Evolutionary conservation across 2,888 invertebrate genomes (phyloP), one percentile per base, ranked within the genome.

Genomic region (Fabriciana adippe): DNA sequence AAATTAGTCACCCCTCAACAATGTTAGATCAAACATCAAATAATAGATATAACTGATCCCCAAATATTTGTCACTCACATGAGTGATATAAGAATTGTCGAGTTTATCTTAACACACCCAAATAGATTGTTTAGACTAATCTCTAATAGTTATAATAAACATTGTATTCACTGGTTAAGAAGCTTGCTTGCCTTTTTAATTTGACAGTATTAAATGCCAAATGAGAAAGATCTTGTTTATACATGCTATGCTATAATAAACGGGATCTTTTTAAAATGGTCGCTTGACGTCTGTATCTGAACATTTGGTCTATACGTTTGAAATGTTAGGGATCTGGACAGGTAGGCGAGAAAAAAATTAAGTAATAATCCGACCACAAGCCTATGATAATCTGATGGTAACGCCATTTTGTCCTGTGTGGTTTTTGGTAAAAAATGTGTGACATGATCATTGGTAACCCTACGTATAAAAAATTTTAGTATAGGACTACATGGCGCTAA

Each of bases 371-470:
- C 88, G 76, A 87, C 90, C 90, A 85, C 91, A 91, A 86, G 84
- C 73, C 86, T 86, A 83, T 87, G 89, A 87, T 92, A 92, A 92
- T 92, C 92, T 91, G 92, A 92, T 90, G 85, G 92, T 90, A 90
- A 92, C 92, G 91, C 92, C 86, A 90, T 91, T 92, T 91, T 92
- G 92, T 91, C 86, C 87, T 91, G 92, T 92, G 92, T 92, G 92
- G 92, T 90, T 92, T 89, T 78, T 72, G 77, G 75, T 80, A 68
- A 89, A 92, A 92, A 92, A 90, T 79, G 87, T 90, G 91, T 92
- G 92, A 92, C 91, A 90, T 88, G 92, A 91, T 91, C 91, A 92
- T 92, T 90, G 85, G 85, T 84, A 85, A 86, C 84, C 79, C 80
- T 81, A 75, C 71, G 72, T 71, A 68, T 77, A 86, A 89, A 90